These are phyloP conservation scores for Xanthia togata DNA, from an alignment of 2,888 invertebrate genomes.

Conservation along the genomic window DNA sequence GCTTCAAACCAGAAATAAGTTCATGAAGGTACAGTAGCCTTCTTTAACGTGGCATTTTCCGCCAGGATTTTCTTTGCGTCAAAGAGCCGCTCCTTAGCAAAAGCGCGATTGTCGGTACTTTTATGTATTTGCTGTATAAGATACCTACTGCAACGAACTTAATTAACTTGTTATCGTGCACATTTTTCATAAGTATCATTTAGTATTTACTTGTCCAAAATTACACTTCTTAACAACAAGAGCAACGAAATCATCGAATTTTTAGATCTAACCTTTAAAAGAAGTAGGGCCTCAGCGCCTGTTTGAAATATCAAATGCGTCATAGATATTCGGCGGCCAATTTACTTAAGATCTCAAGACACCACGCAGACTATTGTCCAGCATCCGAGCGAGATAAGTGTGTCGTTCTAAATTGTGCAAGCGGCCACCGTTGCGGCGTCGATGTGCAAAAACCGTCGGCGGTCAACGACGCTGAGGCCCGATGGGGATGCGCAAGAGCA, in stretches of 20 bases:
- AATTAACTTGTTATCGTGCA: slow-evolving; percentile 3
- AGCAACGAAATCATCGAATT: slow-evolving; percentile 12
- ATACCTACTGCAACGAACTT: slow-evolving; percentile 5
- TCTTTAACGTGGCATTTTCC: slow-evolving; percentile 4
- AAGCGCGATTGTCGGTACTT: slow-evolving; percentile 6
- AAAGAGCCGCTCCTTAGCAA: slow-evolving; percentile 9
- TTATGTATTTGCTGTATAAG: background rate
- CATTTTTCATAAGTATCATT: background rate
- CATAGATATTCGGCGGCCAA: slow-evolving; percentile 52
- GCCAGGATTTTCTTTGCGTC: slow-evolving; percentile 8
- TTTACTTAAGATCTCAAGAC: slow-evolving; percentile 62
- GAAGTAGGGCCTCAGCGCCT: slow-evolving; percentile 19
- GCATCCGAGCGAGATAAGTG: slow-evolving; percentile 74
- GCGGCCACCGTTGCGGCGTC: slow-evolving; percentile 74
- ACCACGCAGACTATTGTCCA: slow-evolving; percentile 70
- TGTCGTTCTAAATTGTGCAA: slow-evolving; percentile 83
- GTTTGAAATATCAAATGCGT: slow-evolving; percentile 49
- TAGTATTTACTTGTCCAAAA: background rate
- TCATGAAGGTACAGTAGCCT: slow-evolving; percentile 11
- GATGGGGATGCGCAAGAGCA: slow-evolving; percentile 78
- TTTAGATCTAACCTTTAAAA: slow-evolving; percentile 15
- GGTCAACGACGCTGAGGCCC: slow-evolving; percentile 88
- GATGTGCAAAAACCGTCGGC: slow-evolving; percentile 83
- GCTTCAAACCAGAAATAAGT: slow-evolving; percentile 27
- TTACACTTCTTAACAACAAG: slow-evolving; percentile 4